Percentiles rank a stretch among this genome's conserved stretches.
These are phyloP conservation scores for Pogonus chalceus DNA, from an alignment of 1,140 invertebrate species.

Conservation along the genomic window DNA sequence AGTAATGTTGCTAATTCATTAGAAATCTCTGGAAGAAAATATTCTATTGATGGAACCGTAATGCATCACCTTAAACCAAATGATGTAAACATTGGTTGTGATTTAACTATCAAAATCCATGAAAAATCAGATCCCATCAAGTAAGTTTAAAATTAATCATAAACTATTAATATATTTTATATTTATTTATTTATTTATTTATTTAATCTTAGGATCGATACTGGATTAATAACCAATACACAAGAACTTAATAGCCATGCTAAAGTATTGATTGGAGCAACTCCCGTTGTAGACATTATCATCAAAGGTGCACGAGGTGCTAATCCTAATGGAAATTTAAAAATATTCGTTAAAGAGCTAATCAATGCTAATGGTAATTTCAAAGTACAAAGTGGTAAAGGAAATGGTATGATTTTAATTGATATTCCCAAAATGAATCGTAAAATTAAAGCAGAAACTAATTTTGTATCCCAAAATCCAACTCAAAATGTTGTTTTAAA, in stretches of 20 bases:
- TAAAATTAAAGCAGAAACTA: constrained; percentile 51
- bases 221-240: constrained; percentile 38
- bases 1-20: constrained; percentile 50
- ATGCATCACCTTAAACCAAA: constrained; percentile 40
- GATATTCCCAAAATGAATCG: constrained; percentile 40
- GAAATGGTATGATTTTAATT: constrained; percentile 42
- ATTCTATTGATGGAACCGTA: constrained; percentile 48
- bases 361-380: constrained; percentile 35
- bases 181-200: not conserved
- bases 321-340: constrained; percentile 31
- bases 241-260: constrained; percentile 42
- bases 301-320: constrained; percentile 33
- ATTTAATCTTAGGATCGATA: constrained; percentile 39
- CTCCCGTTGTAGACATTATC: constrained; percentile 42
- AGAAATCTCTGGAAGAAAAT: constrained; percentile 49
- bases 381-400: constrained; percentile 31
- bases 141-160: constrained; percentile 31
- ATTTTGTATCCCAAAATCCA: constrained; percentile 41
- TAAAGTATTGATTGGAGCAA: constrained; percentile 38
- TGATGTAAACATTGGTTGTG: constrained; percentile 44
- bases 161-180: not conserved
- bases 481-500: constrained; percentile 47
- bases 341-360: constrained; percentile 26
- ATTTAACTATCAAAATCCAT: constrained; percentile 36
- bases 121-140: constrained; percentile 43